phyloP scores from a whole-genome alignment of 2,113 vertebrate species.

The Beaufortia kweichowensis region DNA sequence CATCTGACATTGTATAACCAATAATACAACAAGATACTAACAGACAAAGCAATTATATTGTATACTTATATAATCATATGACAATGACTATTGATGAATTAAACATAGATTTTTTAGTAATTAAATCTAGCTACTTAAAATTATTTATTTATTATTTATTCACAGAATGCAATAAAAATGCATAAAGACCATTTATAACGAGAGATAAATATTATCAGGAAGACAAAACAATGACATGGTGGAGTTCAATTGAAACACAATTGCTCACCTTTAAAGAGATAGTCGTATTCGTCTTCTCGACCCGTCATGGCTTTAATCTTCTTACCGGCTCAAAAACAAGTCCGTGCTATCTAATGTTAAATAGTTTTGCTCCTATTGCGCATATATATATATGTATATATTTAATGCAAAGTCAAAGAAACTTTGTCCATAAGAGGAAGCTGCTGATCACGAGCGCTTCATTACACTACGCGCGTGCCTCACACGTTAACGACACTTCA shows the following conservation, averaged over 20 bases:
- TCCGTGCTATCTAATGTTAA: constrained; percentile 3
- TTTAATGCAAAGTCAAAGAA: neutral
- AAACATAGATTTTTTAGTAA: too few species aligned
- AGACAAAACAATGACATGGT: neutral
- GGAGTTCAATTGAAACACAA: neutral
- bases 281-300: constrained; percentile 85
- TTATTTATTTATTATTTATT: too few species aligned
- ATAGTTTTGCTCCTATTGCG: too few species aligned
- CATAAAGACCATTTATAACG: neutral
- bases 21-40: too few species aligned
- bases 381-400: neutral
- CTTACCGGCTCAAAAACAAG: neutral
- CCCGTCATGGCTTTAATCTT: constrained; percentile 69
- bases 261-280: constrained; percentile 84
- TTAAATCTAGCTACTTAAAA: too few species aligned
- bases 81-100: too few species aligned
- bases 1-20: neutral
- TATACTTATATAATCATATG: neutral
- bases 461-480: constrained; percentile 2
- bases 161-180: too few species aligned
- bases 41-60: neutral
- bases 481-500: neutral
- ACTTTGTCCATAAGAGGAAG: constrained; percentile 19
- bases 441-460: constrained; percentile 26
- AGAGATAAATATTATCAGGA: neutral